Evolutionary conservation across 2,888 invertebrate genomes (phyloP).

Genomic region (Cataglyphis altisquamis): DNA sequence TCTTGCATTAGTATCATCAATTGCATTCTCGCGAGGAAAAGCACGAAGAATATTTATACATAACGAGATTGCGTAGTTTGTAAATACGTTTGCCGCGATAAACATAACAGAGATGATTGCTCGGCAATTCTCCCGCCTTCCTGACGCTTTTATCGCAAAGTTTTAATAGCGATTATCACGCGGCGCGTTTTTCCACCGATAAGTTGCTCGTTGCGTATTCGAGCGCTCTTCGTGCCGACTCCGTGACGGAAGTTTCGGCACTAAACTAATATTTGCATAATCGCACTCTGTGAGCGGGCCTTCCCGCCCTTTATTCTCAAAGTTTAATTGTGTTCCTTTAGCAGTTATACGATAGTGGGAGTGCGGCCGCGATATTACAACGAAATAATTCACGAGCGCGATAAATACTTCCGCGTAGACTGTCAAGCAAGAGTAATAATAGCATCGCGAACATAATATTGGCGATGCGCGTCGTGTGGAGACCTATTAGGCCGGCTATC

Average conservation of each 20-base stretch:
- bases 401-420: constrained; percentile 60
- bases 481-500: constrained; percentile 60
- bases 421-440: constrained; percentile 61
- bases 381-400: constrained; percentile 61
- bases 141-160: constrained; percentile 28
- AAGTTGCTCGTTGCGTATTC: constrained; percentile 44
- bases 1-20: constrained; percentile 23
- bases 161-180: constrained; percentile 53
- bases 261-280: constrained; percentile 68
- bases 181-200: constrained; percentile 47
- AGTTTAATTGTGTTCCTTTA: constrained; percentile 68
- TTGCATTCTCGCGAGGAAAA: constrained; percentile 24
- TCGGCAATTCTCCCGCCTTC: constrained; percentile 4
- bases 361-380: constrained; percentile 57
- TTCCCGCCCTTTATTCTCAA: constrained; percentile 59
- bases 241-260: constrained; percentile 51
- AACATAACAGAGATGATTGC: constrained; percentile 36
- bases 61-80: constrained; percentile 41
- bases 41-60: constrained; percentile 23
- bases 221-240: constrained; percentile 51
- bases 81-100: constrained; percentile 47
- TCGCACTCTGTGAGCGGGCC: constrained; percentile 29
- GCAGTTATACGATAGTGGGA: constrained; percentile 43
- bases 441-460: constrained; percentile 59
- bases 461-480: constrained; percentile 27